phyloP scores from a whole-genome alignment of 2,888 invertebrate species.

The Tanypteryx hageni region DNA sequence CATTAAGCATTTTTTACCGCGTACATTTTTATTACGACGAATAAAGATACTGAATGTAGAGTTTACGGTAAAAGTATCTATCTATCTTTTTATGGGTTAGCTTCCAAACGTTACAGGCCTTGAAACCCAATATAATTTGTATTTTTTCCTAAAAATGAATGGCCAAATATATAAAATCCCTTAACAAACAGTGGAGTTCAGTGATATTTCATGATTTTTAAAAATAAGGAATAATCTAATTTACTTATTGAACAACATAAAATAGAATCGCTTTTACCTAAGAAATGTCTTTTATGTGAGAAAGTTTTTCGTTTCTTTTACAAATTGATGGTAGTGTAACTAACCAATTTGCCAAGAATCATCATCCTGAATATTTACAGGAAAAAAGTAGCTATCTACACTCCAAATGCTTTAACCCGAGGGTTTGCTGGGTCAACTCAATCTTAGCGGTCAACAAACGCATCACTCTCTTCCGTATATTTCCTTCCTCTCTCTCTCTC shows the following conservation, averaged over 20 bases:
- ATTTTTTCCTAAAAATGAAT: too few relatives aligned
- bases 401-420: neutral
- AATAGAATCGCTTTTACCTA: too few relatives aligned
- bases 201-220: neutral
- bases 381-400: neutral
- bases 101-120: too few relatives aligned
- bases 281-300: too few relatives aligned
- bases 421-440: neutral
- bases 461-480: neutral
- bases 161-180: too few relatives aligned
- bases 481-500: neutral
- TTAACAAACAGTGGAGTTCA: neutral
- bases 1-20: too few relatives aligned
- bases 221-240: neutral
- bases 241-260: neutral
- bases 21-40: too few relatives aligned
- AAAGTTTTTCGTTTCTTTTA: neutral
- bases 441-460: neutral
- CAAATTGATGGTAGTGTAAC: neutral
- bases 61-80: too few relatives aligned
- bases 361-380: neutral
- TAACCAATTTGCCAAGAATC: slow-evolving; percentile 18
- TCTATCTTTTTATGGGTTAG: too few relatives aligned
- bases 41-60: too few relatives aligned
- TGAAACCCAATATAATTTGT: too few relatives aligned